Conservation (phyloP, 2,113 vertebrate genomes). For the Vulpes vulpes region DNA sequence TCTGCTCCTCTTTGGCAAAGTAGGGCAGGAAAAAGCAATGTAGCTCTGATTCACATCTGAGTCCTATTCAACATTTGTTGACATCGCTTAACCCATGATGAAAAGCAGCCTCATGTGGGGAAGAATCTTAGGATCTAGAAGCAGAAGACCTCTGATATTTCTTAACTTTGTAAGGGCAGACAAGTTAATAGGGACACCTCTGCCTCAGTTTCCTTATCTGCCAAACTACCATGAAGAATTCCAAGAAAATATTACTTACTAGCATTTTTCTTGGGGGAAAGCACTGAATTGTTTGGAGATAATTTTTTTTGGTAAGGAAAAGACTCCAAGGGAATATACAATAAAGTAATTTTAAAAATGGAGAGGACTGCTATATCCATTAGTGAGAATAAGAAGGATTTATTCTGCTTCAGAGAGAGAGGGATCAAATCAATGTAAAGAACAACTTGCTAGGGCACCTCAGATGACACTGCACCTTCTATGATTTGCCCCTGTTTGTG, state of each 20-base stretch:
- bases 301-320: background rate
- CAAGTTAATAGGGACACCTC: background rate
- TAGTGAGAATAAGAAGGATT: background rate
- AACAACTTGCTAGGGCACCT: background rate
- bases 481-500: background rate
- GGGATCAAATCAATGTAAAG: background rate
- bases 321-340: background rate
- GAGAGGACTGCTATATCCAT: background rate
- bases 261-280: background rate
- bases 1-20: background rate
- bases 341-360: background rate
- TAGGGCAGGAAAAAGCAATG: background rate
- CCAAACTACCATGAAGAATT: background rate
- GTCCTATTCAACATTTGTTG: background rate
- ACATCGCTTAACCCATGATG: background rate
- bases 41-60: background rate
- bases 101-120: background rate
- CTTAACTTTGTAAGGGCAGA: background rate
- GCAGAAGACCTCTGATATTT: background rate
- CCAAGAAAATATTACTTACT: background rate
- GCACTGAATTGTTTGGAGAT: background rate
- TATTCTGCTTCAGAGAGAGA: background rate
- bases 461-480: background rate
- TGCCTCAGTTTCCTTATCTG: background rate
- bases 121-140: background rate